A percentile compares a stretch with the other conserved stretches of the same genome.
Evolutionary conservation across 2,113 vertebrate species (phyloP).

Genomic region (Psephotus haematonotus): DNA sequence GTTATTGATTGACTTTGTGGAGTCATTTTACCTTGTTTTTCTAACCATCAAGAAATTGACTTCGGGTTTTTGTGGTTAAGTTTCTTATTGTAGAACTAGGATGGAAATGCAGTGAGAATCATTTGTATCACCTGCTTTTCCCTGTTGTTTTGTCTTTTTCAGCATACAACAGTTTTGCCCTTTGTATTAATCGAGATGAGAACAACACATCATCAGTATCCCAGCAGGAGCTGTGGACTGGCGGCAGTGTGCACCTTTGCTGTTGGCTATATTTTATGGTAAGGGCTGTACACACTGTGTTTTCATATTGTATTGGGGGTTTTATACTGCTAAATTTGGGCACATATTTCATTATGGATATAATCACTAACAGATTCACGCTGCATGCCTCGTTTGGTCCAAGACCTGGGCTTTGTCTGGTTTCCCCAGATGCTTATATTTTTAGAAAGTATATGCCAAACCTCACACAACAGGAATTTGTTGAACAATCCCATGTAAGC

Average conservation of each 20-base stretch:
- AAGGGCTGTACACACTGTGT: slow-evolving; percentile 70
- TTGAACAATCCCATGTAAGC: slow-evolving; percentile 80
- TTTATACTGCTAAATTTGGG: slow-evolving; percentile 73
- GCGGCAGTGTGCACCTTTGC: slow-evolving; percentile 87
- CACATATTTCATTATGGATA: slow-evolving; percentile 73
- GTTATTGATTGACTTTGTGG: background rate
- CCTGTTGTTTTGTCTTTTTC: slow-evolving; percentile 50
- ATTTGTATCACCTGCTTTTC: slow-evolving; percentile 59
- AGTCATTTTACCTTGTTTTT: background rate
- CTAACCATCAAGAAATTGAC: background rate
- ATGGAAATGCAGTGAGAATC: background rate
- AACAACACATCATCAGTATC: slow-evolving; percentile 93
- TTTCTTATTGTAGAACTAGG: background rate
- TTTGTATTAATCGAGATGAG: slow-evolving; percentile 99
- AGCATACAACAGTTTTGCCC: slow-evolving; percentile 97
- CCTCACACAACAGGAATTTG: slow-evolving; percentile 82
- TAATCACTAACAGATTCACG: slow-evolving; percentile 76
- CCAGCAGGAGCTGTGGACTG: slow-evolving; percentile 88
- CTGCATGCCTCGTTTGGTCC: slow-evolving; percentile 70
- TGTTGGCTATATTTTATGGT: slow-evolving; percentile 96
- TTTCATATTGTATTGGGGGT: slow-evolving; percentile 57
- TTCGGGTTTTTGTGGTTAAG: background rate
- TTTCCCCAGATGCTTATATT: slow-evolving; percentile 79
- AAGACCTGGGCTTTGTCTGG: slow-evolving; percentile 79
- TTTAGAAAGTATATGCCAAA: slow-evolving; percentile 80